Evolutionary conservation across 2,113 vertebrate genomes (phyloP), one percentile per base, ranked within the genome.

Genomic region (Passer domesticus): DNA sequence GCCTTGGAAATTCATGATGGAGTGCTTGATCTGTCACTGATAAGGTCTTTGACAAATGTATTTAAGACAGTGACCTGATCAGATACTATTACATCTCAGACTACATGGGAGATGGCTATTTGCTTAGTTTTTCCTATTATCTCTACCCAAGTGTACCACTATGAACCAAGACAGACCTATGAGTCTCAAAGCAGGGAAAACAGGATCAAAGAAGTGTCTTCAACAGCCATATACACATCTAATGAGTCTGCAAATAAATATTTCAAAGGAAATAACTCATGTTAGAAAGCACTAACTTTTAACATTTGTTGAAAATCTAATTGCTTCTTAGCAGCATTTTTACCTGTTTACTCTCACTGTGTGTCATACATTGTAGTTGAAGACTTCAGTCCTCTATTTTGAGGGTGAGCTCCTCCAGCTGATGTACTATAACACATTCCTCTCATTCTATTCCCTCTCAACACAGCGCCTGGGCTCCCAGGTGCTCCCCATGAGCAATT

Each of bases 311-410:
- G 55, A 50, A 69, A 69, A 73, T 28, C 2, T 60, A 59, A 43
- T 58, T 66, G 0, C 35, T 69, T 50, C 27, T 66, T 56, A 67
- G 39, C 4, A 64, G 6, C 9, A 23, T 7, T 64, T 75, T 68
- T 39, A 3, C 56, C 20, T 90, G 3, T 53, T 89, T 64, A 60
- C 4, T 74, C 63, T 82, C 9, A 78, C 10, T 55, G 15, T 0
- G 4, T 81, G 8, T 2, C 5, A 11, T 66, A 66, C 7, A 41
- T 13, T 41, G 2, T 1, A 1, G 3, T 37, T 78, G 41, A 79
- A 31, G 30, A 30, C 33, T 53, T 72, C 23, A 63, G 8, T 41
- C 3, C 11, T 58, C 46, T 77, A 0, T 60, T 39, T 52, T 62
- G 28, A 74, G 17, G 7, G 13, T 5, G 6, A 49, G 3, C 4